Percentiles rank a stretch among this genome's conserved stretches.
Conservation (phyloP, 2,797 vertebrate species). For the Diceros bicornis region DNA sequence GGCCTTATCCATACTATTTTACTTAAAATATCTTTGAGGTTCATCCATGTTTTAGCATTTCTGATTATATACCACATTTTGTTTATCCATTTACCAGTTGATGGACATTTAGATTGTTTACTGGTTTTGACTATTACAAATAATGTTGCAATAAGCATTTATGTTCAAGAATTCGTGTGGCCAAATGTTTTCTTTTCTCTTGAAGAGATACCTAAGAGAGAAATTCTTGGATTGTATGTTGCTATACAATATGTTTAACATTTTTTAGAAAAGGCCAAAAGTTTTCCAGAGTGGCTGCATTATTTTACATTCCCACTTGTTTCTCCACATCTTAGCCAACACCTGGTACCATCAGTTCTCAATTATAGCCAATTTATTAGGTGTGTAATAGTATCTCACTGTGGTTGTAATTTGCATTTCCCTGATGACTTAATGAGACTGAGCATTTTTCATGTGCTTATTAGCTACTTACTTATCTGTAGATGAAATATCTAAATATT, state of each 20-base stretch:
- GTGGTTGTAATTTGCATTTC: slow-evolving; percentile 26
- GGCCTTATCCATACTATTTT: not conserved
- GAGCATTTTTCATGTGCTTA: not conserved
- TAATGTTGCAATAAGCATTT: not conserved
- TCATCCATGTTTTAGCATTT: not conserved
- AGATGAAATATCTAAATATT: not conserved
- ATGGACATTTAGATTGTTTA: not conserved
- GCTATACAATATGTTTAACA: not conserved
- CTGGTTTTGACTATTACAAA: not conserved
- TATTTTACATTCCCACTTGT: not conserved
- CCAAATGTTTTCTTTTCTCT: not conserved
- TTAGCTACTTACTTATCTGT: not conserved
- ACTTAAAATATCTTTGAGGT: not conserved
- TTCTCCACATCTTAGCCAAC: not conserved
- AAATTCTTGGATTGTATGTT: not conserved
- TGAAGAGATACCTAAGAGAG: not conserved
- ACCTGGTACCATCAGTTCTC: not conserved
- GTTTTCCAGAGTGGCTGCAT: not conserved
- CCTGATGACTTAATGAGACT: not conserved
- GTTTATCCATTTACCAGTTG: not conserved
- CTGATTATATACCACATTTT: not conserved
- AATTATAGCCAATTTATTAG: not conserved
- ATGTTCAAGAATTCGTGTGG: not conserved
- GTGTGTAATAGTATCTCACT: not conserved
- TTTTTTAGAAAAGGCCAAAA: not conserved